Evolutionary conservation across 2,888 invertebrate species (phyloP).

Genomic region (Cataglyphis rosenhaueri): DNA sequence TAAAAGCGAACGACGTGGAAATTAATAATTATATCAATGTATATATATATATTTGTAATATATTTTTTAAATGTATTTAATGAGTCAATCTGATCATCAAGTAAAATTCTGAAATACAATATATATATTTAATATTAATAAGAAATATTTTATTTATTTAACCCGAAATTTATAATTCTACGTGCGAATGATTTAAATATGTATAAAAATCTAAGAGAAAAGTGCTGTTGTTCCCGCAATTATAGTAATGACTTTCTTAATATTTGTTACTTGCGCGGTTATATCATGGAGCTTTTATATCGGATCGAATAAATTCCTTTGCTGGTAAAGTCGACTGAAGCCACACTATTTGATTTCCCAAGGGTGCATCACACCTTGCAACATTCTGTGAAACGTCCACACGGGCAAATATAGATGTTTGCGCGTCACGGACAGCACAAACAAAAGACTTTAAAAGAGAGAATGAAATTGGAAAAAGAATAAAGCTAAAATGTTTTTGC

Average conservation of each 20-base stretch:
- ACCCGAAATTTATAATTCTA: background rate
- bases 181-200: background rate
- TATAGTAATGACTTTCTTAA: slow-evolving; percentile 56
- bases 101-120: background rate
- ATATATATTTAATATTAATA: background rate
- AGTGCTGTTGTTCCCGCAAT: background rate
- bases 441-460: slow-evolving; percentile 28
- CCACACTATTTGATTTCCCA: slow-evolving; percentile 71
- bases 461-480: background rate
- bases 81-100: background rate
- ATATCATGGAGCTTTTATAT: slow-evolving; percentile 68
- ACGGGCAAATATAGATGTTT: slow-evolving; percentile 64
- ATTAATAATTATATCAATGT: slow-evolving; percentile 24
- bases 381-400: slow-evolving; percentile 65
- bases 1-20: slow-evolving; percentile 11
- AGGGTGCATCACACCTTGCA: slow-evolving; percentile 59
- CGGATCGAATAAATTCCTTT: slow-evolving; percentile 67
- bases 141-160: background rate
- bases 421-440: slow-evolving; percentile 42
- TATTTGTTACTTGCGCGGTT: slow-evolving; percentile 62
- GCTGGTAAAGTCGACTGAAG: slow-evolving; percentile 38
- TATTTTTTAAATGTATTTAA: background rate
- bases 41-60: background rate
- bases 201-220: background rate
- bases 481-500: background rate